A percentile compares a stretch with the other conserved stretches of the same genome.
Evolutionary conservation across 2,888 invertebrate genomes (phyloP).

Genomic region (Ormyrus rosae): DNA sequence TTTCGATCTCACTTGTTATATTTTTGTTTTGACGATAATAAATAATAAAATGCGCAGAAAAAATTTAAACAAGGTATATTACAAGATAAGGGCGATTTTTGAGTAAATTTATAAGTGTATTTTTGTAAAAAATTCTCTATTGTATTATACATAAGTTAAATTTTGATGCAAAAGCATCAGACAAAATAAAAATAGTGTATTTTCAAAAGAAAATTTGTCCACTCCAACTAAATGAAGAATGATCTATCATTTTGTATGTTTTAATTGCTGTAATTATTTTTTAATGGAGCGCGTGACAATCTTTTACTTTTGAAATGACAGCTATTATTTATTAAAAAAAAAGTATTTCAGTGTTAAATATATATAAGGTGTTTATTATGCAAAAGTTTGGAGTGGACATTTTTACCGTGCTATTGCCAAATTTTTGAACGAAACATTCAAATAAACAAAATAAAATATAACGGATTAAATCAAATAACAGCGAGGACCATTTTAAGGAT

Average conservation of each 20-base stretch:
- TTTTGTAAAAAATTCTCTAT: slow-evolving; percentile 50
- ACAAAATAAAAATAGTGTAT: slow-evolving; percentile 17
- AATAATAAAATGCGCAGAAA: not conserved
- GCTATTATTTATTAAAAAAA: slow-evolving; percentile 16
- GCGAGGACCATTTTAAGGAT: slow-evolving; percentile 43
- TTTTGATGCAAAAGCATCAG: not conserved
- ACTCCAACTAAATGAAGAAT: slow-evolving; percentile 13
- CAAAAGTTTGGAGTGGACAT: slow-evolving; percentile 5
- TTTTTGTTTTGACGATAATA: not conserved
- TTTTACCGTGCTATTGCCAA: slow-evolving; percentile 15
- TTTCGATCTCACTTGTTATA: slow-evolving; percentile 25
- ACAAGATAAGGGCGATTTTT: slow-evolving; percentile 36
- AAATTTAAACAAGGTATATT: slow-evolving; percentile 31
- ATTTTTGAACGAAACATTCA: slow-evolving; percentile 17
- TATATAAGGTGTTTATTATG: too few species aligned
- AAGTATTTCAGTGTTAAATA: not conserved
- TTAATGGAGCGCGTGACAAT: too few species aligned
- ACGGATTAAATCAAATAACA: slow-evolving; percentile 34
- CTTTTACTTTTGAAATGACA: not conserved
- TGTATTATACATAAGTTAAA: slow-evolving; percentile 48
- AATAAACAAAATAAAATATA: slow-evolving; percentile 20
- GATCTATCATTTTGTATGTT: not conserved
- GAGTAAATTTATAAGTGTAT: slow-evolving; percentile 49
- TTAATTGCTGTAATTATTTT: not conserved
- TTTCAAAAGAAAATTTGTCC: slow-evolving; percentile 23